Evolutionary conservation across 2,797 vertebrate species (phyloP).

Genomic region (Halcyon chelicuti): DNA sequence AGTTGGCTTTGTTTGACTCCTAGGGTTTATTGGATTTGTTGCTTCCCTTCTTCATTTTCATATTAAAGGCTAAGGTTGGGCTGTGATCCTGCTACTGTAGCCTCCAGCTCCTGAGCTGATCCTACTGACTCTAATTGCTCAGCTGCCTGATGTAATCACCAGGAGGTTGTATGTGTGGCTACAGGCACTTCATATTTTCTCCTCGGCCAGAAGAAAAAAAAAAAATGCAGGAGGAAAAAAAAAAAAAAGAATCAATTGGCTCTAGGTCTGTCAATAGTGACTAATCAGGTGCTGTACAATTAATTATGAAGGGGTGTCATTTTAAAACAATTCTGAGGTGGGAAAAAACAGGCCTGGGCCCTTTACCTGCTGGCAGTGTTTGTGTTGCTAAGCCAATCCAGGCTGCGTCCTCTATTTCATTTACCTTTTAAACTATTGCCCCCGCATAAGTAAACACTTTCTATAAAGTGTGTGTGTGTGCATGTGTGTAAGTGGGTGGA

Average conservation of each 20-base stretch:
- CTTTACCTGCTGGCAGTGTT: slow-evolving; percentile 71
- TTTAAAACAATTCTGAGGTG: slow-evolving; percentile 69
- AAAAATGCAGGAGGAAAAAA: neutral
- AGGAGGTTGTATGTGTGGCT: neutral
- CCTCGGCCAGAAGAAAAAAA: neutral
- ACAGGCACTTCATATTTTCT: slow-evolving; percentile 48
- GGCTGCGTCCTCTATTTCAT: slow-evolving; percentile 63
- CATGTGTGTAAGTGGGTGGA: slow-evolving; percentile 62
- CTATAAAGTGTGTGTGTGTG: slow-evolving; percentile 53
- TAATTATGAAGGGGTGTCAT: slow-evolving; percentile 71
- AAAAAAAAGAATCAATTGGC: slow-evolving; percentile 26
- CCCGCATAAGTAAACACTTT: slow-evolving; percentile 71
- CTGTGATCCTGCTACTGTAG: slow-evolving; percentile 40
- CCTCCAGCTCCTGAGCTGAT: slow-evolving; percentile 32
- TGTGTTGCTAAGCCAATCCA: slow-evolving; percentile 75
- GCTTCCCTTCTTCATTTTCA: slow-evolving; percentile 65
- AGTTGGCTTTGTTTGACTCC: slow-evolving; percentile 62
- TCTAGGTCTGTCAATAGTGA: slow-evolving; percentile 68
- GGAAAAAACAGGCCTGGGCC: slow-evolving; percentile 68
- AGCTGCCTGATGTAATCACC: slow-evolving; percentile 54
- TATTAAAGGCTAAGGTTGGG: slow-evolving; percentile 49
- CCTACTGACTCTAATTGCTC: slow-evolving; percentile 34
- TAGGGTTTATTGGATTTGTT: slow-evolving; percentile 53
- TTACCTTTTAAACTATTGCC: slow-evolving; percentile 74
- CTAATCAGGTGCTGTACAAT: slow-evolving; percentile 69